Evolutionary conservation across 2,888 invertebrate species (phyloP).

Genomic region (Tetrapedia diversipes): DNA sequence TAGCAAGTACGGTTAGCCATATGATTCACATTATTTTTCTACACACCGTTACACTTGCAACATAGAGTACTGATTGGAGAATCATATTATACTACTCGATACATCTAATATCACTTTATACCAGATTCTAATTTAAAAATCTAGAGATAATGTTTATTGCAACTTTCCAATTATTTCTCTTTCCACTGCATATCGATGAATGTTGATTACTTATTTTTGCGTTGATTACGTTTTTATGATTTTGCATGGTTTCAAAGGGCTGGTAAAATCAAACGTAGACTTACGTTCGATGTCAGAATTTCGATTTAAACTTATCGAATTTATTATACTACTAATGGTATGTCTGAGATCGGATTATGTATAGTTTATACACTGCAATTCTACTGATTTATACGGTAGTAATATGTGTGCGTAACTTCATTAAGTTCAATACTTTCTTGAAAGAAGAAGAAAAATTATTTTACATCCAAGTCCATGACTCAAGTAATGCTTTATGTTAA

Average conservation of each 20-base stretch:
- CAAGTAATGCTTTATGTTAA: not conserved
- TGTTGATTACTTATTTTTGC: not conserved
- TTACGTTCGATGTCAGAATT: not conserved
- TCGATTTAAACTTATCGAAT: not conserved
- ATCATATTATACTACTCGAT: constrained; percentile 16
- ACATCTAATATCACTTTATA: constrained; percentile 28
- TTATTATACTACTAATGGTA: not conserved
- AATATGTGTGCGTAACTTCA: not conserved
- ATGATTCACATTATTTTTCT: constrained; percentile 65
- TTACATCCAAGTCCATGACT: not conserved
- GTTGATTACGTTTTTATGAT: not conserved
- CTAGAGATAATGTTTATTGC: constrained; percentile 1
- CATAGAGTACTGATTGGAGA: constrained; percentile 46
- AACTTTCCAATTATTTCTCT: not conserved
- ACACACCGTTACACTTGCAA: constrained; percentile 54
- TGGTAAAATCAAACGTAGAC: not conserved
- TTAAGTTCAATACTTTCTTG: constrained; percentile 11
- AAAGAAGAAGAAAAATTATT: not conserved
- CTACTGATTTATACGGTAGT: not conserved
- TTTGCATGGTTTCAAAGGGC: not conserved
- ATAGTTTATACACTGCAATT: constrained; percentile 2
- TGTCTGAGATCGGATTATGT: not conserved
- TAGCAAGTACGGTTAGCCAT: constrained; percentile 55
- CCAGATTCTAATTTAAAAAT: constrained; percentile 2
- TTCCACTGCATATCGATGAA: not conserved